A percentile compares a stretch with the other conserved stretches of the same genome.
phyloP scores from a whole-genome alignment of 2,113 vertebrate genomes.

The Lethenteron camtschaticum region DNA sequence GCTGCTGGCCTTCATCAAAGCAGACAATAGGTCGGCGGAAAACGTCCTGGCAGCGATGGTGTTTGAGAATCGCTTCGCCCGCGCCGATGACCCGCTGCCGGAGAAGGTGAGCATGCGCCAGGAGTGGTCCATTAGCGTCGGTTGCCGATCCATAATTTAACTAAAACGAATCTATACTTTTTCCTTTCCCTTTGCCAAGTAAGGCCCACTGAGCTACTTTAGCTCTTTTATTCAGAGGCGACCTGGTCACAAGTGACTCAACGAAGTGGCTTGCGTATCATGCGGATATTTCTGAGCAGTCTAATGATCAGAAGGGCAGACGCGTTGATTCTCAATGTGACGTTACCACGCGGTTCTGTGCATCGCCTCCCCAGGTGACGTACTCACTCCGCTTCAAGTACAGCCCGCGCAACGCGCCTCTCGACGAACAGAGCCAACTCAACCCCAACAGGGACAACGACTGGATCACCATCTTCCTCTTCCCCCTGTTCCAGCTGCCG shows the following conservation, averaged over 20 bases:
- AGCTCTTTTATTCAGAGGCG: no score
- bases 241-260: no score
- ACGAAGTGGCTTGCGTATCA: no score
- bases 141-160: no score
- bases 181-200: no score
- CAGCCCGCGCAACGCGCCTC: conserved; percentile 46
- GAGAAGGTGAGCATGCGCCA: conserved; percentile 29
- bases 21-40: conserved; percentile 33
- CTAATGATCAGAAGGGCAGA: no score
- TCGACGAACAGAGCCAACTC: conserved; percentile 32
- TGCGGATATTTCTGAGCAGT: no score
- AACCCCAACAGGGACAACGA: conserved; percentile 62
- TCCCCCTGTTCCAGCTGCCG: conserved; percentile 58
- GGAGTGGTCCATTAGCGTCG: no score
- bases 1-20: conserved; percentile 49
- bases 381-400: conserved; percentile 77
- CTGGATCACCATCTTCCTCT: conserved; percentile 76
- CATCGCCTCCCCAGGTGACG: conserved; percentile 27
- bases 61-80: conserved; percentile 43
- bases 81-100: conserved; percentile 42
- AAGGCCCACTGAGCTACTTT: no score
- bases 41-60: conserved; percentile 53
- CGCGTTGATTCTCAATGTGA: no score
- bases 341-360: no score
- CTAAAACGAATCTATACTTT: no score